Conservation (phyloP, 2,113 vertebrate species). For the Erpornis zantholeuca region DNA sequence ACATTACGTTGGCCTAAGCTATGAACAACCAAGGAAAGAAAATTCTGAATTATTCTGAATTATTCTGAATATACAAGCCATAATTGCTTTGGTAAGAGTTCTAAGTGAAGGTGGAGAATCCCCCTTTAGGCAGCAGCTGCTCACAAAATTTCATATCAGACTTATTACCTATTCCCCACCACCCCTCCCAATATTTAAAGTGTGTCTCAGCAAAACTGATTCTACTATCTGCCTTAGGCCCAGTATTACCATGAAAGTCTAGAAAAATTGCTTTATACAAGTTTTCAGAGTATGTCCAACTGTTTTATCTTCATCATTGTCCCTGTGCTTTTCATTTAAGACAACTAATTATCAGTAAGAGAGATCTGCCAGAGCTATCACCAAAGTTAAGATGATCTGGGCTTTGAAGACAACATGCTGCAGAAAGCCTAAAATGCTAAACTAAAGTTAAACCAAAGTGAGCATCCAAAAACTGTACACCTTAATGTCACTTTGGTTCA, state of each 20-base stretch:
- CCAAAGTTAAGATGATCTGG: background rate
- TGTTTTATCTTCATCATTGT: background rate
- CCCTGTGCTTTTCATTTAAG: background rate
- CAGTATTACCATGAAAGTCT: background rate
- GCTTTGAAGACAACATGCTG: background rate
- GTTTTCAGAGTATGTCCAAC: background rate
- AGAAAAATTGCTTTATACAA: background rate
- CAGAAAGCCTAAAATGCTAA: background rate
- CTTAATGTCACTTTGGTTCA: background rate
- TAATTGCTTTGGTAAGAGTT: background rate
- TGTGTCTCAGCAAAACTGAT: background rate
- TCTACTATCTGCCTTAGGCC: background rate
- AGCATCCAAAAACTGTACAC: background rate
- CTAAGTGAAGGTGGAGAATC: background rate
- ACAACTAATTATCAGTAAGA: background rate
- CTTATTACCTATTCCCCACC: background rate
- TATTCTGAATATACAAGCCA: rapidly evolving
- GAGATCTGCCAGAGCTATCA: background rate
- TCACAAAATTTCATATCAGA: background rate
- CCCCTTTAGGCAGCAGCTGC: background rate
- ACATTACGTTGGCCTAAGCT: background rate
- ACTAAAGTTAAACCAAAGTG: background rate
- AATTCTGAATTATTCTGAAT: background rate
- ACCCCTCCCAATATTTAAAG: background rate
- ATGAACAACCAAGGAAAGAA: background rate